Evolutionary conservation across 2,888 invertebrate genomes (phyloP), one percentile per base, ranked within the genome.

Genomic region (Leptinotarsa peninsularis): DNA sequence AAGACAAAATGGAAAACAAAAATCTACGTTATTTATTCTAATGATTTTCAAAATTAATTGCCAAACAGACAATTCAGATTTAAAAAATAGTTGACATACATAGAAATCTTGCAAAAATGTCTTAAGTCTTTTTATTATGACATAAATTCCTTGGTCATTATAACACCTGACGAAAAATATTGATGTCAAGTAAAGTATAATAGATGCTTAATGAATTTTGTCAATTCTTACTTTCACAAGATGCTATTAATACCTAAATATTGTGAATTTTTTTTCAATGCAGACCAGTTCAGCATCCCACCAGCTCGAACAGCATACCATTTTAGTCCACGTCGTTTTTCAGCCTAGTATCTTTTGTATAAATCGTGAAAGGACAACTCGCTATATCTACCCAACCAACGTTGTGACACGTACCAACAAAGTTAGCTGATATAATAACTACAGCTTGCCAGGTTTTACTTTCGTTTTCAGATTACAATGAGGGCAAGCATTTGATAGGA

Each of bases 321-420:
- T 63, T 63, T 63, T 63, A 33, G 63, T 63, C 63, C 33, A 63
- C 27, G 63, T 33, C 33, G 27, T 33, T 63, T 23, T 63, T 27
- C 43, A 63, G 43, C 17, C 43, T 43, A 15, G n/a, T 63, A 63
- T 63, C 63, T 43, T 27, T 33, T n/a, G 63, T 63, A 43, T 27
- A 63, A n/a, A 63, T 63, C 63, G 63, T 17, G 43, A 63, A 63
- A 63, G 58, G 33, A 43, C 63, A 63, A 27, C 43, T 33, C n/a
- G 33, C 63, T 63, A 63, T 33, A 33, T 63, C 43, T 63, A 43
- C 63, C 43, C 63, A n/a, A 63, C 63, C 63, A n/a, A 63, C 63
- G 63, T 33, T 15, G 18, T 63, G 63, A 33, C n/a, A 33, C 7
- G n/a, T 43, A 33, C 43, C n/a, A n/a, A 17, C 17, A 63, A 17